A percentile compares a stretch with the other conserved stretches of the same genome.
Conservation (phyloP, 2,797 vertebrate genomes). For the Petrocephalus schoutedeni region DNA sequence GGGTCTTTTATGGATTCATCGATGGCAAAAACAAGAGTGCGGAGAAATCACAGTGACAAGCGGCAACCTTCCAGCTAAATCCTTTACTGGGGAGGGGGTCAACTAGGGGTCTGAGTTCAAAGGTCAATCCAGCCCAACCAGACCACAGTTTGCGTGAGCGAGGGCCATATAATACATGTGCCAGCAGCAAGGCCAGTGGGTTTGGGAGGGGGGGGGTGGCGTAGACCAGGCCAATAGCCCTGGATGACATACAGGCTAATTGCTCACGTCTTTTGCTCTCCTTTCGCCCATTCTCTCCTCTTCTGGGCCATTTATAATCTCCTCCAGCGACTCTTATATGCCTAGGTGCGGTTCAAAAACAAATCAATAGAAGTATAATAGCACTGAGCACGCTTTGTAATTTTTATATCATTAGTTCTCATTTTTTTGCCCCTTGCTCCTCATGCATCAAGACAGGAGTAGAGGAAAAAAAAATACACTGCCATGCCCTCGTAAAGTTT, state of each 20-base stretch:
- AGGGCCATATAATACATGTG: neutral
- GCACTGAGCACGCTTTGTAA: conserved; percentile 91
- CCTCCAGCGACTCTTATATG: conserved; percentile 66
- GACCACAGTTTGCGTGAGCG: neutral
- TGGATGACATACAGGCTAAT: neutral
- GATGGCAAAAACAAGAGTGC: conserved; percentile 7
- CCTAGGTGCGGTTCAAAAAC: conserved; percentile 92
- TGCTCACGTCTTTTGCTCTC: neutral
- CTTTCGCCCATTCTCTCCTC: conserved; percentile 5
- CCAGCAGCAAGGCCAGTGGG: conserved; percentile 12
- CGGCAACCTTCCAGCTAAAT: conserved; percentile 23
- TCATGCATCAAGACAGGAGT: conserved; percentile 76
- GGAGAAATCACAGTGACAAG: conserved; percentile 22
- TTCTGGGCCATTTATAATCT: conserved; percentile 56
- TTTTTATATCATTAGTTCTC: conserved; percentile 97
- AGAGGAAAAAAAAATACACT: conserved; percentile 40
- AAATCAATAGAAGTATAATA: conserved; percentile 97
- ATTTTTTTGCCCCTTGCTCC: conserved; percentile 65
- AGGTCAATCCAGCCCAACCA: conserved; percentile 26
- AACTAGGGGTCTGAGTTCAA: conserved; percentile 28
- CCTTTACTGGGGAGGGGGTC: conserved; percentile 23
- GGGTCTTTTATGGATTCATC: conserved; percentile 4
- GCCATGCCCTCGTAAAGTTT: conserved; percentile 87
- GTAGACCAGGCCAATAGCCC: neutral
- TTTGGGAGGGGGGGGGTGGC: neutral